Base-by-base conservation (phyloP, 2,888 invertebrate species). In the Hydriomena furcata region DNA sequence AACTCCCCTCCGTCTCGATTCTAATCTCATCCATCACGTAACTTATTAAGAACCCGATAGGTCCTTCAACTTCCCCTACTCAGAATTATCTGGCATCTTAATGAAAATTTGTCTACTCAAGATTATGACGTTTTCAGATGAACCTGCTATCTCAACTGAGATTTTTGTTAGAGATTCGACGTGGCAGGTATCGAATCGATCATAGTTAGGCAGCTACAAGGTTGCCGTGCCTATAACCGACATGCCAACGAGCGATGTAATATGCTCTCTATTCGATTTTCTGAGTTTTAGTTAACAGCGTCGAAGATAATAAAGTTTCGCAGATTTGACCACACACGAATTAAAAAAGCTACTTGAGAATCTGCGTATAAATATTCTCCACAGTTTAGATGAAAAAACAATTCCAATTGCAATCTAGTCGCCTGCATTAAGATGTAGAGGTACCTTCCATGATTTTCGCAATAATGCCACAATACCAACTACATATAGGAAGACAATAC, bases 81-180 rank as follows among this genome's bases (percentile, higher is more conserved):
- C 49, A 31, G 44, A 52, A 54, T 58, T 66, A 63, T 62, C 62
- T 54, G 44, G 50, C 57, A 75, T 71, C 73, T 69, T 53, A 72
- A 71, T 67, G 67, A 66, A 73, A 70, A 71, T 70, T 69, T 63
- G 64, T 66, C 63, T 56, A 65, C 63, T 64, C 61, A 47, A 71
- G 69, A 73, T 71, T 62, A 51, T 48, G 52, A 64, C 52, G 60
- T 59, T 62, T 60, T 68, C 58, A 58, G 55, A 45, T 63, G 59
- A n/a, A n/a, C n/a, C n/a, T 60, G 66, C 44, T 51, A 32, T 58
- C 61, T 54, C 60, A 55, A 63, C 58, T 53, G 53, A 53, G 58
- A 61, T 63, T 64, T 67, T 65, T 63, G 61, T 60, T 63, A 55
- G 58, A 51, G 52, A 62, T 61, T 65, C 56, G 60, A 51, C 52